Evolutionary conservation across 64 coral and sea anemone species (phyloP), one percentile per base, ranked within the genome.

Genomic region (Pocillopora damicornis): DNA sequence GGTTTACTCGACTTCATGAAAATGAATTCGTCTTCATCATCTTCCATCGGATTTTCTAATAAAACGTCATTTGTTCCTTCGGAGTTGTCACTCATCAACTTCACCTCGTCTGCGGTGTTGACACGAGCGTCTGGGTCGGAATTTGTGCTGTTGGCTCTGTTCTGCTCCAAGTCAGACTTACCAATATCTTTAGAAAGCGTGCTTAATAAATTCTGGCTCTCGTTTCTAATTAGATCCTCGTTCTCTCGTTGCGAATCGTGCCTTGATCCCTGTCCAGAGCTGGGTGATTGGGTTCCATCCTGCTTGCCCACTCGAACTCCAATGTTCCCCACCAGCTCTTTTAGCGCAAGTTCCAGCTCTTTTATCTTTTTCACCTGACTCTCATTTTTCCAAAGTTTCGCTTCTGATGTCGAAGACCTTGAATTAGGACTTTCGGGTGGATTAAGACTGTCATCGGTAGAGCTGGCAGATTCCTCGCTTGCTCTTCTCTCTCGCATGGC

Each of bases 321-420:
- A 23, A 85, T 42, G 36, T 85, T 85, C 71, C n/a, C 81, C 17
- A 85, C 81, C 37, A 85, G 37, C 15, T 85, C 81, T 73, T 85
- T 85, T 36, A 85, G 35, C 13, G 81, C 81, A 73, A 85, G 81
- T 42, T 85, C 81, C 20, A 85, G 37, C 58, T 85, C 81, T 72
- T 85, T 85, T 57, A 85, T 85, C 20, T 73, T 85, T 63, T 85
- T 57, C 35, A 85, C 65, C 42, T 72, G 81, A n/a, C 65, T 73
- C 36, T 85, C 63, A 20, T 85, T 85, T 11, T 11, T 71, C 67
- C 67, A 71, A 25, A 20, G n/a, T 71, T 71, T 71, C 20, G 67
- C 6, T 7, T 73, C 37, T 58, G 81, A 23, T 51, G 62, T 36
- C 3, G 63, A 36, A 35, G 80, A 22, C n/a, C 35, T 35, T 58